A percentile compares a stretch with the other conserved stretches of the same genome.
Evolutionary conservation across 2,888 invertebrate genomes (phyloP).

Genomic region (Callosobruchus maculatus): DNA sequence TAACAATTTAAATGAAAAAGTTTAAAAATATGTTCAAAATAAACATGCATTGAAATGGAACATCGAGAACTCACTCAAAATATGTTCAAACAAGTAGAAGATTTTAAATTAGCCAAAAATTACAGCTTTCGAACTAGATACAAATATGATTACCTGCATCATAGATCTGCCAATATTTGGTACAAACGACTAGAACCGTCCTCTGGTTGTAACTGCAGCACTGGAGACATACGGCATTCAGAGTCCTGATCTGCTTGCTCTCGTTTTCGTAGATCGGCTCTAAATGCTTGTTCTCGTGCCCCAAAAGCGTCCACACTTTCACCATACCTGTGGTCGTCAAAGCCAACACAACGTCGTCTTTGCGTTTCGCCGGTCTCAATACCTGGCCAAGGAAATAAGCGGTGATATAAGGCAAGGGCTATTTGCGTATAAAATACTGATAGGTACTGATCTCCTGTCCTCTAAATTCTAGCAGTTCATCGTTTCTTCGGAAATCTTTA

Average conservation of each 20-base stretch:
- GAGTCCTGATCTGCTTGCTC: slow-evolving; percentile 91
- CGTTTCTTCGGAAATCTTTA: too few relatives aligned
- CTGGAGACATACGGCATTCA: slow-evolving; percentile 88
- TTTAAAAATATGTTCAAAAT: too few relatives aligned
- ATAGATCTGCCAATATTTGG: slow-evolving; percentile 93
- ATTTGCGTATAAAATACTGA: too few relatives aligned
- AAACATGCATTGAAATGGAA: too few relatives aligned
- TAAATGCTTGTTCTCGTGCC: slow-evolving; percentile 81
- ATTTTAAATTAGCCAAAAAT: too few relatives aligned
- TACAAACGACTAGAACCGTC: slow-evolving; percentile 94
- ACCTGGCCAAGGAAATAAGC: slow-evolving; percentile 51
- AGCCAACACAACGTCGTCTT: slow-evolving; percentile 94
- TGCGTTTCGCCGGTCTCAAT: slow-evolving; percentile 67
- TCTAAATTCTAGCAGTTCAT: too few relatives aligned
- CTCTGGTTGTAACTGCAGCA: slow-evolving; percentile 95
- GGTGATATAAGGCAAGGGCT: too few relatives aligned
- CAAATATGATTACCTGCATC: slow-evolving; percentile 60
- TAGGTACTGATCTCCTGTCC: too few relatives aligned
- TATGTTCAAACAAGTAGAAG: too few relatives aligned
- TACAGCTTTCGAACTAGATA: too few relatives aligned
- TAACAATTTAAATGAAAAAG: too few relatives aligned
- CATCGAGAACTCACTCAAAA: too few relatives aligned
- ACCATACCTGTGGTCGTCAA: slow-evolving; percentile 94
- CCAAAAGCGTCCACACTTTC: slow-evolving; percentile 93
- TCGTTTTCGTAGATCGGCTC: slow-evolving; percentile 95